Base-by-base conservation (phyloP, 2,888 invertebrate genomes). In the Stictocephala bisonia region DNA sequence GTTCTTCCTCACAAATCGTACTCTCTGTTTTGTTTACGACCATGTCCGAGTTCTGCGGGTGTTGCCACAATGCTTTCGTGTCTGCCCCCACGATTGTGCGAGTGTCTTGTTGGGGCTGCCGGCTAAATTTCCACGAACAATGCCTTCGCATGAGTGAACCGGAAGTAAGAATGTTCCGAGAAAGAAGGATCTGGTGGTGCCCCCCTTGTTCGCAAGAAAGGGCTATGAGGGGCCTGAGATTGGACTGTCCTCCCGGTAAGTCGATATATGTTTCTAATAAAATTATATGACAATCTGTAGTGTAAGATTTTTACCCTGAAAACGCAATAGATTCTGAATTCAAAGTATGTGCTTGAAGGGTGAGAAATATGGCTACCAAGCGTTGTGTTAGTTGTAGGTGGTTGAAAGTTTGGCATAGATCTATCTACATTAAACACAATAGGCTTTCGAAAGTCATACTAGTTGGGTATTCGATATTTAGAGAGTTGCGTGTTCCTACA, bases 181-280 rank as follows among this genome's bases (percentile, higher is more conserved):
- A 56, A n/a, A 56, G 56, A 29, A 56, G 56, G 7, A 56, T 56
- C 18, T 56, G 56, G 56, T 56, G 56, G 56, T 56, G 56, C 11
- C 56, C 56, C 7, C 56, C 56, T 15, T 56, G 56, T 15, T 56
- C 56, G 2, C 18, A 27, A 7, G 56, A 56, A 2, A 56, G 56
- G 13, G 27, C 56, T 13, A 56, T 56, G 56, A 56, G 56, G 24
- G 56, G 56, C 1, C 56, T 56, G 1, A 27, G 13, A 2, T 29
- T 56, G 9, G 56, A 56, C 4, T 15, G 31, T 56, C 56, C 56
- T 6, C 56, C 56, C 27, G 56, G 56, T 71, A 9, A 15, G 60
- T 53, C n/a, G n/a, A n/a, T n/a, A n/a, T n/a, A n/a, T n/a, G n/a
- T n/a, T n/a, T n/a, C n/a, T n/a, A n/a, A n/a, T n/a, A n/a, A n/a